Evolutionary conservation across 1,140 invertebrate genomes (phyloP), one percentile per base, ranked within the genome.

Genomic region (Mactra quadrangularis): DNA sequence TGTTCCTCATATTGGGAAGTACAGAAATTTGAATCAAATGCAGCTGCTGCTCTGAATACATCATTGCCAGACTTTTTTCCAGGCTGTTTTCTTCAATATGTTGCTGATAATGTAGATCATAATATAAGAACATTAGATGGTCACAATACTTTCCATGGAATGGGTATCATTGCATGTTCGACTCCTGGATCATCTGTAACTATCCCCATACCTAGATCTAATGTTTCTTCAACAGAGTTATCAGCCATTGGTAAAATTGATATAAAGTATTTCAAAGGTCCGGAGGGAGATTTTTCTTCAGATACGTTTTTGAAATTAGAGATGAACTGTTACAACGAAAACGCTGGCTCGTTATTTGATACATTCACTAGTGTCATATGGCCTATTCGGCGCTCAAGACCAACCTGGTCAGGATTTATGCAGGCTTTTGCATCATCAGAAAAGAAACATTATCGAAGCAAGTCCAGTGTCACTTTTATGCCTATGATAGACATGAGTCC

Each of bases 401-500:
- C 76, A 27, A 35, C 0, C 3, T 77, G 83, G 81, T 74, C 52
- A 29, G 82, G 66, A 17, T 62, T 82, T 33, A 85, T 84, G 84
- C 87, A 86, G 17, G 6, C 52, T 17, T 71, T 71, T 71, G 45
- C 50, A 33, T 27, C 13, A 57, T 29, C 45, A n/a, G 29, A 47
- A 25, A 71, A 17, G 3, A 74, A 82, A 15, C 41, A 81, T 29
- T 77, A 87, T 64, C 83, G 83, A 35, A 82, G 87, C 19, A 27
- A 78, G 62, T 53, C 84, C 35, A 60, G 60, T 4, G 64, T 88
- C 22, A 66, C 59, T 9, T 85, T 89, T 71, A 19, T 89, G 27
- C 88, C 83, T 19, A 87, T 90, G 64, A 87, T 90, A 35, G 89
- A 90, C 71, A 62, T 90, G 78, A 71, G 87, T 79, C 85, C 87